Evolutionary conservation across 2,888 invertebrate species (phyloP).

Genomic region (Thymelicus acteon): DNA sequence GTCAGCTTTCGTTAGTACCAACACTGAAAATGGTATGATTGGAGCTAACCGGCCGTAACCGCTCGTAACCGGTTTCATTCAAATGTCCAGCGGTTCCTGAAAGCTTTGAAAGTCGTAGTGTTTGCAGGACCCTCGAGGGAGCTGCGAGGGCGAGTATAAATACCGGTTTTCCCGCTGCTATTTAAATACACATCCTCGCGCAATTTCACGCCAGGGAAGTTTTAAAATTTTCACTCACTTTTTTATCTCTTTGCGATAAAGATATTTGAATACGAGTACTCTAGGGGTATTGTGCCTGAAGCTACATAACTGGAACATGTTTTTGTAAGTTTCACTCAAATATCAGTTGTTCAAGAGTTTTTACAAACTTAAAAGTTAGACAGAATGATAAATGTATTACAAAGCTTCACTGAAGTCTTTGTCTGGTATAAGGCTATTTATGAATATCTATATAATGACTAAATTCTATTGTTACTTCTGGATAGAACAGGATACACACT

Average conservation of each 20-base stretch:
- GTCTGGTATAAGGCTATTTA: too few species aligned
- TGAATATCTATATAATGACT: too few species aligned
- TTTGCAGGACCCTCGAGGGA: constrained; percentile 8
- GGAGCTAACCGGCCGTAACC: constrained; percentile 13
- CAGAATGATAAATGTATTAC: too few species aligned
- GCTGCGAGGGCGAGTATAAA: neutral
- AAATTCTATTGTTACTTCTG: too few species aligned
- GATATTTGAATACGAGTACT: neutral
- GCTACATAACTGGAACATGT: neutral
- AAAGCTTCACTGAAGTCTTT: too few species aligned
- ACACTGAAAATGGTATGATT: constrained; percentile 11
- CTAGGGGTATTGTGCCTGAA: neutral
- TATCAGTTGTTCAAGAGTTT: neutral
- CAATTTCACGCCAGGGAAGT: neutral
- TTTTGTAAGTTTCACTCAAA: neutral
- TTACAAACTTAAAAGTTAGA: too few species aligned
- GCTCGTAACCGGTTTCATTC: constrained; percentile 3
- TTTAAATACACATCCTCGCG: constrained; percentile 16
- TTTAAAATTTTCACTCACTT: neutral
- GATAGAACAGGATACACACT: too few species aligned
- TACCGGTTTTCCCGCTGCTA: constrained; percentile 6
- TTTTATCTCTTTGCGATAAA: neutral
- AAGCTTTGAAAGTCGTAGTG: constrained; percentile 12
- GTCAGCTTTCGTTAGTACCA: neutral
- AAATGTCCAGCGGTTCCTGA: constrained; percentile 7